phyloP scores from a whole-genome alignment of 2,797 vertebrate genomes.

The Gambelia wislizenii region DNA sequence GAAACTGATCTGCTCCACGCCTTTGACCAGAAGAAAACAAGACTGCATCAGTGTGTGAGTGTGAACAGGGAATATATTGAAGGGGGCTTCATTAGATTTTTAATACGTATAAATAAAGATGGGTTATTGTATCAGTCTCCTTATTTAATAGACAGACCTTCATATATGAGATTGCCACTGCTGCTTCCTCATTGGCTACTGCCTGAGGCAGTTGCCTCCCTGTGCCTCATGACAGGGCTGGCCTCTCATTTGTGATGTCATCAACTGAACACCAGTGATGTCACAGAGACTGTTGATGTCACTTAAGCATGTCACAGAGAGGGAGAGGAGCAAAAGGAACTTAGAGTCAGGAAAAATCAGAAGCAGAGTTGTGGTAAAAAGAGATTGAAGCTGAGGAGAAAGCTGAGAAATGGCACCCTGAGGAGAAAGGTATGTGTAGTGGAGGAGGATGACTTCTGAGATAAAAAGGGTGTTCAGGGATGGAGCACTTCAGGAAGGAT shows the following conservation, averaged over 20 bases:
- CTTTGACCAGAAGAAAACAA: no score
- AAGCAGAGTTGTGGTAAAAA: not conserved
- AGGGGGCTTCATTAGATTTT: no score
- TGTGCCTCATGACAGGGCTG: not conserved
- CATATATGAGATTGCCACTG: not conserved
- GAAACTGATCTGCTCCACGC: no score
- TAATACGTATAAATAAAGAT: no score
- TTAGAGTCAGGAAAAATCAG: not conserved
- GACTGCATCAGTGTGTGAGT: no score
- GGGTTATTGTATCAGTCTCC: no score
- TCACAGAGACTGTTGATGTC: not conserved
- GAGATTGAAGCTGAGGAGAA: not conserved
- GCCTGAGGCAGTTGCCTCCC: not conserved
- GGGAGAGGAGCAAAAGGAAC: not conserved
- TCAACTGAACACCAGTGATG: not conserved
- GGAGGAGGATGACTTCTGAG: not conserved
- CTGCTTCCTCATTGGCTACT: not conserved
- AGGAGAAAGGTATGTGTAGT: not conserved
- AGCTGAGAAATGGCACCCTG: no score
- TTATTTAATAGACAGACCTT: no score
- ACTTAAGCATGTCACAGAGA: not conserved
- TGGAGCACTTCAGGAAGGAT: not conserved
- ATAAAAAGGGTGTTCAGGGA: not conserved
- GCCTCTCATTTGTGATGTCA: no score
- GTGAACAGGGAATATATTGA: no score